Percentiles rank a stretch among this genome's conserved stretches.
Conservation (phyloP, 2,113 vertebrate genomes). For the Ovis canadensis region DNA sequence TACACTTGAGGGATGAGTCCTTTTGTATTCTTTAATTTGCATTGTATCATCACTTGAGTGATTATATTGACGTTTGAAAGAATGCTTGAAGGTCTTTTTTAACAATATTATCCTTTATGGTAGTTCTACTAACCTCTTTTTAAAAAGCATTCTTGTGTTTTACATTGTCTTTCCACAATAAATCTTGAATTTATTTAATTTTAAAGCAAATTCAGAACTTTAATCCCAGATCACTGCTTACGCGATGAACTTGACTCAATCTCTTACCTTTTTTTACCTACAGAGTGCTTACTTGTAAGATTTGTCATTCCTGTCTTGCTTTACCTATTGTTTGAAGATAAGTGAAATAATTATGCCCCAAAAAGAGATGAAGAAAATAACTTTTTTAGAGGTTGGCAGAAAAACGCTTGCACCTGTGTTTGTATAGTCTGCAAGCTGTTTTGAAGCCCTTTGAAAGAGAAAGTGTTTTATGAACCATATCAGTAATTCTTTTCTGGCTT, state of each 20-base stretch:
- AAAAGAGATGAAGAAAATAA: not conserved
- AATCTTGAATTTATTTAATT: not conserved
- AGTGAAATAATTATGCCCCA: not conserved
- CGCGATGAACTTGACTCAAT: not conserved
- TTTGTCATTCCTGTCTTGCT: not conserved
- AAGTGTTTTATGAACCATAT: slow-evolving; percentile 21
- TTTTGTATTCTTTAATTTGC: not conserved
- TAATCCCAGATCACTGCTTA: not conserved
- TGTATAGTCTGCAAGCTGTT: slow-evolving; percentile 9
- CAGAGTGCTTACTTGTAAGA: not conserved
- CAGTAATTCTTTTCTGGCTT: not conserved
- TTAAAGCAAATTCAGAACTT: not conserved
- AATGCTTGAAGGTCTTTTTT: not conserved
- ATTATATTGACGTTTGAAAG: not conserved
- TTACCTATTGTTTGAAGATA: slow-evolving; percentile 4
- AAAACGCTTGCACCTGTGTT: not conserved
- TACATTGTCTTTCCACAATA: not conserved
- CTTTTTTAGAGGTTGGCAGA: not conserved
- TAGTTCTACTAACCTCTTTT: not conserved
- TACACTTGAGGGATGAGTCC: not conserved
- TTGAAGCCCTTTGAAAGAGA: not conserved
- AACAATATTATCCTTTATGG: not conserved
- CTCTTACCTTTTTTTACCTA: not conserved
- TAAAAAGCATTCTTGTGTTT: not conserved
- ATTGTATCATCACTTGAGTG: not conserved